Base-by-base conservation (phyloP, 1,140 invertebrate species). In the Drosophila dunni region DNA sequence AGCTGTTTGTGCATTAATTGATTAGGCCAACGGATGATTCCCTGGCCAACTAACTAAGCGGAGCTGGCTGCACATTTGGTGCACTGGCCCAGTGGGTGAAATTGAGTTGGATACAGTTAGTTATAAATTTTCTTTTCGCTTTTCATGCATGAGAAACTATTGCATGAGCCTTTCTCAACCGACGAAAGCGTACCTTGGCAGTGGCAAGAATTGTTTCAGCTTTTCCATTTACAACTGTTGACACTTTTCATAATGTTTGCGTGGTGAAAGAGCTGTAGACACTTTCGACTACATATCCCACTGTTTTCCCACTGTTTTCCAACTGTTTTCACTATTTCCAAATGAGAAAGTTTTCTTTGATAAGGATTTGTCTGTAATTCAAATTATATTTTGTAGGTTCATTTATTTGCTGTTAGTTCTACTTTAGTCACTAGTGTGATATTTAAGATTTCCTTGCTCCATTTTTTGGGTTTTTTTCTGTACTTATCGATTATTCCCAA, bases 21-120 rank as follows among this genome's bases (percentile, higher is more conserved):
- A 68, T 68, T 68, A 40, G 34, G 53, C 64, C 34, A 56, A 53
- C 62, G 40, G 36, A 36, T 63, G 48, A 29, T 20, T 58, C 40
- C 40, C 11, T 53, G 24, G 24, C n/a, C 61, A 45, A 40, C 17
- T 56, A 17, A 8, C 20, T 62, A 40, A 33, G 58, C 44, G 57
- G 58, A 62, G 57, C 44, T 64, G 60, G 76, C 44, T 91, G 89
- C 83, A 82, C 89, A 91, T 91, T 89, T 89, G 77, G 89, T 76
- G 69, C 90, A 91, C 29, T 91, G 79, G 89, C 79, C 89, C 84
- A 91, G 57, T 91, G 81, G 90, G 89, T 91, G 89, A 91, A 91
- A 91, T 89, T 89, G 89, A 91, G 78, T 91, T 89, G 71, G 67
- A 45, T 71, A 67, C 82, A 69, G 84, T 78, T 83, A 79, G 36